Percentiles rank a stretch among this genome's conserved stretches.
phyloP scores from a whole-genome alignment of 1,140 invertebrate species.

The Diachasma alloeum region DNA sequence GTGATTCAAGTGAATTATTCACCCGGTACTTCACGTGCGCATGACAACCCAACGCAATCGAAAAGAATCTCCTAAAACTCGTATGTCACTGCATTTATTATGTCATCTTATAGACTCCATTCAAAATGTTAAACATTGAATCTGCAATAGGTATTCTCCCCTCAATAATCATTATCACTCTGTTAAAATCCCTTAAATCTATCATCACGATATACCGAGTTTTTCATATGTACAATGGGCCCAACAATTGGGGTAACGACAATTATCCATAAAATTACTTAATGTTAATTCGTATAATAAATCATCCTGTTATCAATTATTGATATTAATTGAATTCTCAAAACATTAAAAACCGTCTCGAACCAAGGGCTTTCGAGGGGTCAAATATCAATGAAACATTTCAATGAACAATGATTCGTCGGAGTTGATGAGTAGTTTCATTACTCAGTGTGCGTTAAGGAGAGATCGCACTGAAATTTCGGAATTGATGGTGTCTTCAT shows the following conservation, averaged over 20 bases:
- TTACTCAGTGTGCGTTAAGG: neutral
- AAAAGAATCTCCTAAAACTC: neutral
- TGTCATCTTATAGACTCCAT: neutral
- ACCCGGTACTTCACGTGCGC: neutral
- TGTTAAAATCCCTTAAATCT: neutral
- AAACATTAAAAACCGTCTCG: neutral
- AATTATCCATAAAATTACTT: slow-evolving; percentile 5
- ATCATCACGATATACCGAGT: neutral
- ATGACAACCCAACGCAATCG: neutral
- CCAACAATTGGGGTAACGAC: neutral
- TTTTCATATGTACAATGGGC: neutral
- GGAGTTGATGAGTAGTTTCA: neutral
- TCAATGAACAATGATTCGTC: neutral
- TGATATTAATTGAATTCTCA: neutral
- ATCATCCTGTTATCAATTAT: neutral
- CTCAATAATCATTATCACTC: neutral
- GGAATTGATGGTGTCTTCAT: no score
- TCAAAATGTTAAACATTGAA: neutral
- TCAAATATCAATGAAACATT: neutral
- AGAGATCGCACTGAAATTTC: neutral
- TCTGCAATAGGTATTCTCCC: neutral
- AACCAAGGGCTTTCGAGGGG: neutral
- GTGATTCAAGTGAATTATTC: neutral
- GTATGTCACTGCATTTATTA: neutral
- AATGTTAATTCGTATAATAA: neutral